Evolutionary conservation across 2,113 vertebrate species (phyloP).

Genomic region (Prunella fulvescens): DNA sequence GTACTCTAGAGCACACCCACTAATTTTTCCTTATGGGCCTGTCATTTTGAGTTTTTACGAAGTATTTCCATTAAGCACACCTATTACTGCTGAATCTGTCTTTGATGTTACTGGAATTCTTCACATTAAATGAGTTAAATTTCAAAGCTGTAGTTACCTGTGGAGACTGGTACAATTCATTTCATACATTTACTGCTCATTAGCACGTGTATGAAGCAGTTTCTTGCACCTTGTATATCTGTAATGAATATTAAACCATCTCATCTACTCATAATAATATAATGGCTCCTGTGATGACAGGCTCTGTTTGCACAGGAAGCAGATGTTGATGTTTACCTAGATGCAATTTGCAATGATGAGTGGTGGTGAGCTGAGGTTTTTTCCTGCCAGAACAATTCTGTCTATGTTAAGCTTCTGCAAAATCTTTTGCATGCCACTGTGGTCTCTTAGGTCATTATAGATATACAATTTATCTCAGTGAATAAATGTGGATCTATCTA

Average conservation of each 20-base stretch:
- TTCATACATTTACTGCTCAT: constrained; percentile 12
- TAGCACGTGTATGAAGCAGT: not conserved
- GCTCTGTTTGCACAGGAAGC: constrained; percentile 19
- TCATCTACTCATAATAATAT: constrained; percentile 1
- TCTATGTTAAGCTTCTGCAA: not conserved
- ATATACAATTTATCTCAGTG: not conserved
- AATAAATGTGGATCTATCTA: not conserved
- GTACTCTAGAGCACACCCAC: not conserved
- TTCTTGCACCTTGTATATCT: not conserved
- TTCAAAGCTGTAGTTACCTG: constrained; percentile 8
- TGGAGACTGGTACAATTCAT: not conserved
- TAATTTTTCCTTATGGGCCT: not conserved
- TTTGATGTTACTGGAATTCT: not conserved
- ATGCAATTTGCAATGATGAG: constrained; percentile 35
- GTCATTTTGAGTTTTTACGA: not conserved
- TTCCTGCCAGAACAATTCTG: not conserved
- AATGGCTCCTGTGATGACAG: constrained; percentile 19
- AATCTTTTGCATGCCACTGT: not conserved
- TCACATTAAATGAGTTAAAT: not conserved
- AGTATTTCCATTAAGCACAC: not conserved
- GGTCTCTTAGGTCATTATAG: not conserved
- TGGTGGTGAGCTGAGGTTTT: not conserved
- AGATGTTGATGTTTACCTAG: constrained; percentile 61
- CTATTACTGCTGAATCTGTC: not conserved
- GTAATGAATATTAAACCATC: constrained; percentile 29